Evolutionary conservation across 92 coral and sea anemone species (phyloP).

Genomic region (Heliopora coerulea): DNA sequence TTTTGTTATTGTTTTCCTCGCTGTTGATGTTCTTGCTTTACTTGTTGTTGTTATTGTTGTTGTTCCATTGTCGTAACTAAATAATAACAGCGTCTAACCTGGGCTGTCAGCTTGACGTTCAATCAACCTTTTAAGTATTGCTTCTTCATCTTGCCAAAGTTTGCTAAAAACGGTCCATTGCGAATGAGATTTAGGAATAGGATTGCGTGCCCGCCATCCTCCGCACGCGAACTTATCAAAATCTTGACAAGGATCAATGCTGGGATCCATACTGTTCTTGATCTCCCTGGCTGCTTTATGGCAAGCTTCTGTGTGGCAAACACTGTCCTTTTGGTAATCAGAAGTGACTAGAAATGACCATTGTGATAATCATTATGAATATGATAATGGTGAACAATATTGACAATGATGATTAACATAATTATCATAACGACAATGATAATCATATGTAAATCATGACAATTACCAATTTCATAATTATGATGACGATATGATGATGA

Average conservation of each 20-base stretch:
- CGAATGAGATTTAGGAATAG: slow-evolving; percentile 34
- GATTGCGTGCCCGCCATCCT: slow-evolving; percentile 42
- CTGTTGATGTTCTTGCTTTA: too few species aligned
- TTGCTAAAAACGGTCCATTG: slow-evolving; percentile 43
- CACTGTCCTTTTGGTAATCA: background rate
- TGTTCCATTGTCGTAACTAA: too few species aligned
- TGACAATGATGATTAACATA: background rate
- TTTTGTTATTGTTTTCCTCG: too few species aligned
- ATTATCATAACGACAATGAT: background rate
- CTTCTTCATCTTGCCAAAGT: slow-evolving; percentile 32
- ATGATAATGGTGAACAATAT: background rate
- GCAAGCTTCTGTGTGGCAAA: slow-evolving; percentile 43
- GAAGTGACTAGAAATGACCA: slow-evolving; percentile 12
- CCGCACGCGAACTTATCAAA: slow-evolving; percentile 55
- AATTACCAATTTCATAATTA: background rate
- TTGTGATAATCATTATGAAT: background rate
- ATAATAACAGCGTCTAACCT: background rate
- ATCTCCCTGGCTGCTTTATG: slow-evolving; percentile 26
- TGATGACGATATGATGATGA: slow-evolving; percentile 17
- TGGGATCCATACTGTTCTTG: slow-evolving; percentile 18
- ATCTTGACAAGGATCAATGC: slow-evolving; percentile 45
- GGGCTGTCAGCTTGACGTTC: slow-evolving; percentile 32
- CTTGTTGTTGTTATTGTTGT: too few species aligned
- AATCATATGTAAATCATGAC: slow-evolving; percentile 2
- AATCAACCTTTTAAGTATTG: slow-evolving; percentile 1